Conservation (phyloP, 2,888 invertebrate genomes). For the Agrenia bidenticulata region DNA sequence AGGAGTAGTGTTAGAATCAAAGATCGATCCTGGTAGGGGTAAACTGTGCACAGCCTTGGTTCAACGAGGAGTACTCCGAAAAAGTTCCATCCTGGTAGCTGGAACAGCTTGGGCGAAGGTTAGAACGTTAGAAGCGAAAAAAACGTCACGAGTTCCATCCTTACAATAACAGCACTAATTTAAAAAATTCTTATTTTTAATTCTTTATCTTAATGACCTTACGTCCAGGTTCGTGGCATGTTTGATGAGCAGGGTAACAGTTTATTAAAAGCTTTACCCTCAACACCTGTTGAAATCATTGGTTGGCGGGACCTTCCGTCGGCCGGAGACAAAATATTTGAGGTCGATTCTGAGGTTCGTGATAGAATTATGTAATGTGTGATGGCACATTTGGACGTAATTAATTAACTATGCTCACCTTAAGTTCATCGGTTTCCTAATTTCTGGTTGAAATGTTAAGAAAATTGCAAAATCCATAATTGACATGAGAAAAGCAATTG, state of each 20-base stretch:
- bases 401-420: no score
- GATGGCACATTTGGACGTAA: not conserved
- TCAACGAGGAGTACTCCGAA: conserved; percentile 78
- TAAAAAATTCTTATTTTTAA: not conserved
- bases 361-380: not conserved
- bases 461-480: conserved; percentile 70
- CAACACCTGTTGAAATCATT: conserved; percentile 78
- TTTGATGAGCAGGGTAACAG: conserved; percentile 73
- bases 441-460: no score
- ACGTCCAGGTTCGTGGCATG: conserved; percentile 66
- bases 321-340: conserved; percentile 83
- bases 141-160: not conserved
- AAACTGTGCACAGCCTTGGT: conserved; percentile 82
- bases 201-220: not conserved
- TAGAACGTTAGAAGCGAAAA: no score
- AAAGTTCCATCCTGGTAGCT: conserved; percentile 76
- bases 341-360: conserved; percentile 73
- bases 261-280: conserved; percentile 70
- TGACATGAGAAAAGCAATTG: conserved; percentile 64
- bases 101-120: conserved; percentile 81
- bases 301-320: conserved; percentile 90
- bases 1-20: conserved; percentile 87
- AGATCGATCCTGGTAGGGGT: conserved; percentile 68
- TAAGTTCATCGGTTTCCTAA: no score
- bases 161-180: no score